Evolutionary conservation across 2,888 invertebrate species (phyloP).

Genomic region (Clistopyga incitator): DNA sequence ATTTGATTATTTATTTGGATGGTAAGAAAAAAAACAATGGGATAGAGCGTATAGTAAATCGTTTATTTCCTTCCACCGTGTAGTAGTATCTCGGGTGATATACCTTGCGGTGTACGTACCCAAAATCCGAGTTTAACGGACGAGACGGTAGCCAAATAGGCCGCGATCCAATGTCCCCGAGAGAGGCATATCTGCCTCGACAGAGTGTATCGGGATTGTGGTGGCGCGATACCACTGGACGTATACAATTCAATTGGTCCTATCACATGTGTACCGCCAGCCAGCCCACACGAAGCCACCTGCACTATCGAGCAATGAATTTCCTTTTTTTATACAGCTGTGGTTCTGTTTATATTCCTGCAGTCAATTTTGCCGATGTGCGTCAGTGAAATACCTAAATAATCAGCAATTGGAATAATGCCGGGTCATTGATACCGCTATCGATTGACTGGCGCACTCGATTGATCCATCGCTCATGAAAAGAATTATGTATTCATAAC

Average conservation of each 20-base stretch:
- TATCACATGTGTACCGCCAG: constrained; percentile 28
- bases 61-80: constrained; percentile 30
- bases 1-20: background rate
- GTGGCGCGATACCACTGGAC: constrained; percentile 49
- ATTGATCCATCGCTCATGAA: background rate
- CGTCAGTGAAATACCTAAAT: background rate
- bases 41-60: constrained; percentile 19
- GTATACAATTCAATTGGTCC: constrained; percentile 56
- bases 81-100: constrained; percentile 4
- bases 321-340: background rate
- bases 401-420: background rate
- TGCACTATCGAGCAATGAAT: constrained; percentile 28
- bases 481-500: too few relatives aligned
- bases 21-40: background rate
- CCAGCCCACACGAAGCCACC: constrained; percentile 31
- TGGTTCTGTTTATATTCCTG: background rate
- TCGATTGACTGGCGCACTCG: background rate
- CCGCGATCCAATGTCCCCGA: constrained; percentile 57
- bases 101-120: constrained; percentile 14
- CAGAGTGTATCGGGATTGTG: constrained; percentile 36
- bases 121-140: constrained; percentile 61
- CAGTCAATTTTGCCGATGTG: constrained; percentile 8
- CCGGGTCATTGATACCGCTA: background rate
- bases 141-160: constrained; percentile 60
- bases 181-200: constrained; percentile 51